These are phyloP conservation scores for Saccostrea cuccullata DNA, from an alignment of 1,140 invertebrate species.

Conservation along the genomic window DNA sequence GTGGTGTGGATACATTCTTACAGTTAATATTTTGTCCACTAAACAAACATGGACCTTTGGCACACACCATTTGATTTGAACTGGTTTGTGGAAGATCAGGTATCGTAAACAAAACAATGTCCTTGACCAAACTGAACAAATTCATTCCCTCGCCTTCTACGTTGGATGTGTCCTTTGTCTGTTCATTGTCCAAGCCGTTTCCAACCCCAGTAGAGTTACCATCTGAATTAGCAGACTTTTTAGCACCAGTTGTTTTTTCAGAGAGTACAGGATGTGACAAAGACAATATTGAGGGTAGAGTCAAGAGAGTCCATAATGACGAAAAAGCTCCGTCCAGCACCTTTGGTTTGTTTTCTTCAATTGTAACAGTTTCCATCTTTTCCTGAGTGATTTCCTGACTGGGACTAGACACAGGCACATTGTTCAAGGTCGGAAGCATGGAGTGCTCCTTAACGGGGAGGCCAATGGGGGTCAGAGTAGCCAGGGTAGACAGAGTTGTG, in stretches of 20 bases:
- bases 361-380: neutral
- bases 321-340: neutral
- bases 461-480: neutral
- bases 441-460: neutral
- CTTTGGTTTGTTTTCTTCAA: neutral
- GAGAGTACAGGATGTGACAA: neutral
- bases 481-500: constrained; percentile 52
- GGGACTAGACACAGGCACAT: neutral
- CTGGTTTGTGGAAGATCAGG: neutral
- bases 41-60: constrained; percentile 21
- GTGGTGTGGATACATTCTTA: constrained; percentile 1
- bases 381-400: neutral
- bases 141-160: neutral
- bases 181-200: neutral
- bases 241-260: neutral
- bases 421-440: neutral
- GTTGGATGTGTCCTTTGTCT: neutral
- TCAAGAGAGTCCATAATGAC: constrained; percentile 7
- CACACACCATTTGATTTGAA: constrained; percentile 25
- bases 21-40: constrained; percentile 27
- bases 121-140: neutral
- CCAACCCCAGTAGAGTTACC: neutral
- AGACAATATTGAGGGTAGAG: constrained; percentile 12
- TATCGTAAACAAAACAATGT: neutral
- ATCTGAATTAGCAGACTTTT: neutral